These are phyloP conservation scores for Laterallus jamaicensis DNA, from an alignment of 2,113 vertebrate genomes.

Conservation along the genomic window DNA sequence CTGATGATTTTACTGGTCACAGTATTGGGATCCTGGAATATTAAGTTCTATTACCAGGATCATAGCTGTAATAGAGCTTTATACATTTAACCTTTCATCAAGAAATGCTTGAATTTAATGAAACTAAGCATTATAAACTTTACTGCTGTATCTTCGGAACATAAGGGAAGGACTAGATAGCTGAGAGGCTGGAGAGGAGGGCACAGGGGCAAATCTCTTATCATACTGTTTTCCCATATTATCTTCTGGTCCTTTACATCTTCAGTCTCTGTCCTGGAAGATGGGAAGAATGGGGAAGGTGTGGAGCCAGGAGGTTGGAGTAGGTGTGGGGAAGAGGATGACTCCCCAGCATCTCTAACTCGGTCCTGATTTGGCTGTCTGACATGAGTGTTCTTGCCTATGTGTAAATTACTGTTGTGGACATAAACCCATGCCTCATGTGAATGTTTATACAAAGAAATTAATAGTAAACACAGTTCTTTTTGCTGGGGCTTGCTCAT, in stretches of 20 bases:
- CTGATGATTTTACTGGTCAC: not conserved
- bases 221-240: accelerated
- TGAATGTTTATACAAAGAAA: not conserved
- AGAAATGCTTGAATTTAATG: not conserved
- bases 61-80: not conserved
- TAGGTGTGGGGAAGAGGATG: not conserved
- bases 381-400: not conserved
- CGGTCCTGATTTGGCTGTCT: not conserved
- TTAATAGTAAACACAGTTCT: not conserved
- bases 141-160: not conserved
- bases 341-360: too few species aligned
- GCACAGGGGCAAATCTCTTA: not conserved
- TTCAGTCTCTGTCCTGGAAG: not conserved
- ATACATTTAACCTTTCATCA: not conserved
- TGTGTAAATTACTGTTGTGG: not conserved
- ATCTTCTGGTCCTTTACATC: not conserved
- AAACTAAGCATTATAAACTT: not conserved
- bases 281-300: not conserved
- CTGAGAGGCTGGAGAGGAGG: not conserved
- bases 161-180: not conserved
- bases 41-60: not conserved
- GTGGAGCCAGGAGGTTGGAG: not conserved
- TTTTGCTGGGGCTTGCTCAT: not conserved
- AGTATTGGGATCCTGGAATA: not conserved
- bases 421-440: not conserved